Conservation (phyloP, 2,797 vertebrate genomes). For the Rhadinocentrus ornatus region DNA sequence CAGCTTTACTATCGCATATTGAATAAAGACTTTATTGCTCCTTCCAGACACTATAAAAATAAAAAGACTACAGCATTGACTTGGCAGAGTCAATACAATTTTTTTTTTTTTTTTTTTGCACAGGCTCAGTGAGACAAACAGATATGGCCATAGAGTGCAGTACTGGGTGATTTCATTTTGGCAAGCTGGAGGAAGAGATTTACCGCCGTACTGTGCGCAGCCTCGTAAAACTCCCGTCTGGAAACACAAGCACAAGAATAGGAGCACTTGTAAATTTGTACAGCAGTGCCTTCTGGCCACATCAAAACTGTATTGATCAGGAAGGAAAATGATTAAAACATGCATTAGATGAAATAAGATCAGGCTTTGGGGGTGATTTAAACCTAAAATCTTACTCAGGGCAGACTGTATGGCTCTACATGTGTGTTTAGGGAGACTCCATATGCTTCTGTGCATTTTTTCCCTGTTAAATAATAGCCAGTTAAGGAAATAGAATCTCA, state of each 20-base stretch:
- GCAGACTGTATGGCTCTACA: constrained; percentile 54
- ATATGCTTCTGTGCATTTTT: constrained; percentile 54
- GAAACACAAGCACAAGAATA: constrained; percentile 77
- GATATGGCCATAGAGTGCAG: constrained; percentile 60
- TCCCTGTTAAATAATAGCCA: constrained; percentile 74
- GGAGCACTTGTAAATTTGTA: constrained; percentile 91
- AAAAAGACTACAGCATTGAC: constrained; percentile 75
- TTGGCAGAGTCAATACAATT: constrained; percentile 66
- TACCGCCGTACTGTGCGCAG: constrained; percentile 82
- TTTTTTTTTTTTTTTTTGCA: constrained; percentile 63
- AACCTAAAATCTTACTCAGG: constrained; percentile 74
- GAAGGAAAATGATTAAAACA: constrained; percentile 92
- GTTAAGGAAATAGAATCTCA: constrained; percentile 71
- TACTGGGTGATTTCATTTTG: constrained; percentile 74
- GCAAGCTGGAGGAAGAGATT: constrained; percentile 82
- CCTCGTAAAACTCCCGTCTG: constrained; percentile 92
- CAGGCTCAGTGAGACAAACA: constrained; percentile 69
- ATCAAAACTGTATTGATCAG: constrained; percentile 95
- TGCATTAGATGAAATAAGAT: constrained; percentile 93
- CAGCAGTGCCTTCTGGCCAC: constrained; percentile 86
- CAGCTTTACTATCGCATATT: constrained; percentile 73
- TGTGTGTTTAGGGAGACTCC: constrained; percentile 30
- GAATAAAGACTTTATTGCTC: constrained; percentile 77
- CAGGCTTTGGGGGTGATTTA: constrained; percentile 92
- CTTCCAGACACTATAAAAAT: constrained; percentile 81